Evolutionary conservation across 35 echinoderm and acorn worm genomes (phyloP).

Genomic region (Patiria miniata): DNA sequence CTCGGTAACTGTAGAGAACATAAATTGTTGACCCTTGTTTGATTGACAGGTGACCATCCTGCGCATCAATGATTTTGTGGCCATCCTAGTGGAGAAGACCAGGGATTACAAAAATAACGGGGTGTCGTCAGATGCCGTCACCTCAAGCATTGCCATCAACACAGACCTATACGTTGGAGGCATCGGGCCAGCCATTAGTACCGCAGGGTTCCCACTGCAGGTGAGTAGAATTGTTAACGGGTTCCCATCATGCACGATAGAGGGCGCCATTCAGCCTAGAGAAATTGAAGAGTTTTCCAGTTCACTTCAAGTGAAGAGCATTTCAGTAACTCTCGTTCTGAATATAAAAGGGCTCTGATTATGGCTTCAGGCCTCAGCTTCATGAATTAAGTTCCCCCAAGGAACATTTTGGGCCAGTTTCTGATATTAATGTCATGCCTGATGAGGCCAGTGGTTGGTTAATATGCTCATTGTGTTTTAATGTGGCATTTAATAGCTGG

Average conservation of each 20-base stretch:
- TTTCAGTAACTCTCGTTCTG: background rate
- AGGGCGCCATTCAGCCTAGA: background rate
- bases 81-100: slow-evolving; percentile 63
- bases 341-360: background rate
- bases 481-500: too few relatives aligned
- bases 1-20: too few relatives aligned
- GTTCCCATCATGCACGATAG: too few relatives aligned
- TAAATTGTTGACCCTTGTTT: background rate
- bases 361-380: too few relatives aligned
- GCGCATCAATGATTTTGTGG: slow-evolving; percentile 86
- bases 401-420: too few relatives aligned
- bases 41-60: slow-evolving; percentile 56
- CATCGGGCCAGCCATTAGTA: slow-evolving; percentile 4
- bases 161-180: slow-evolving; percentile 76
- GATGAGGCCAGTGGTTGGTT: too few relatives aligned
- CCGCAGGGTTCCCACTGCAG: background rate
- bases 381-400: too few relatives aligned
- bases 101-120: slow-evolving; percentile 63
- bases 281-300: background rate
- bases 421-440: too few relatives aligned
- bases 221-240: slow-evolving; percentile 32
- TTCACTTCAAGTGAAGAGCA: background rate
- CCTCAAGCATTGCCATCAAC: slow-evolving; percentile 48
- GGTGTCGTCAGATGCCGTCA: background rate
- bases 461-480: too few relatives aligned